phyloP scores from a whole-genome alignment of 2,888 invertebrate genomes.

The Hypsopygia costalis region DNA sequence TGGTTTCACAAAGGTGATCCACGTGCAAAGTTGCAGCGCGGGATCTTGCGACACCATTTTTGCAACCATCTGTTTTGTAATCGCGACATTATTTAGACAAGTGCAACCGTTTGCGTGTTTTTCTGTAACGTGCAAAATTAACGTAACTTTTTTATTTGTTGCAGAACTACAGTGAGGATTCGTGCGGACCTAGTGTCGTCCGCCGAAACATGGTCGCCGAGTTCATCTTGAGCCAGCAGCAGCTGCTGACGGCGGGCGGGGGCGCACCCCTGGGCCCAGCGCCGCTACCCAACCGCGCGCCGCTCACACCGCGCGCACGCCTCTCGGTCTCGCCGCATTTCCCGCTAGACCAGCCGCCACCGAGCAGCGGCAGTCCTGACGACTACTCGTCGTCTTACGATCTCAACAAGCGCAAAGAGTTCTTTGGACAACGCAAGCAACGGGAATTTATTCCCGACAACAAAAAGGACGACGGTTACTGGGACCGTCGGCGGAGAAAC shows the following conservation, averaged over 20 bases:
- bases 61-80: constrained; percentile 62
- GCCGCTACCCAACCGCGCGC: constrained; percentile 53
- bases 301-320: constrained; percentile 55
- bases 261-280: constrained; percentile 61
- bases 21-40: constrained; percentile 57
- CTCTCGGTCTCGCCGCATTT: constrained; percentile 67
- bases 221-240: constrained; percentile 88
- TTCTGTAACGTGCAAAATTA: constrained; percentile 36
- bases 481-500: constrained; percentile 97
- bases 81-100: constrained; percentile 46
- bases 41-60: constrained; percentile 63
- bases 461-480: constrained; percentile 98
- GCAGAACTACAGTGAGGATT: constrained; percentile 70
- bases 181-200: constrained; percentile 71
- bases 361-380: constrained; percentile 43
- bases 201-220: constrained; percentile 93
- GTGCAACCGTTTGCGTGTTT: constrained; percentile 39
- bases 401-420: constrained; percentile 87
- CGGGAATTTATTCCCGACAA: constrained; percentile 98
- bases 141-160: constrained; percentile 60
- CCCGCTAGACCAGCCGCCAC: constrained; percentile 70
- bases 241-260: constrained; percentile 58
- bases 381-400: constrained; percentile 76
- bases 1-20: constrained; percentile 64
- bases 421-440: constrained; percentile 95